These are phyloP conservation scores for Menidia menidia DNA, from an alignment of 2,797 vertebrate genomes.

Conservation along the genomic window DNA sequence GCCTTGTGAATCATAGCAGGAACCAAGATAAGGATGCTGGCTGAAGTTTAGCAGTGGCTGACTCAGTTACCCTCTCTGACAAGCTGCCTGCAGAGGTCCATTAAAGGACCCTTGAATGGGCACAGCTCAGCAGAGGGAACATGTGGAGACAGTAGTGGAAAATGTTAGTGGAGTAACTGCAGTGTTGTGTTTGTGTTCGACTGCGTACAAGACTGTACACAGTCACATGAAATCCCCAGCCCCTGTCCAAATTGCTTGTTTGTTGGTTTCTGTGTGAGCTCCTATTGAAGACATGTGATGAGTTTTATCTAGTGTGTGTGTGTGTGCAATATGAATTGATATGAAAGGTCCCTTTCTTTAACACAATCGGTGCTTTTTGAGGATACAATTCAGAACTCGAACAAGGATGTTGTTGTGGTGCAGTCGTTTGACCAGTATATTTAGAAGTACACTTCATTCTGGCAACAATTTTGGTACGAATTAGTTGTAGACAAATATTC, in stretches of 20 bases:
- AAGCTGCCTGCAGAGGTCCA: slow-evolving; percentile 57
- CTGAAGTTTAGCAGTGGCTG: slow-evolving; percentile 51
- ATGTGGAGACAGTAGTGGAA: slow-evolving; percentile 47
- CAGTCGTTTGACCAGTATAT: slow-evolving; percentile 10
- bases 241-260: slow-evolving; percentile 43
- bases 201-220: slow-evolving; percentile 8
- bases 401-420: slow-evolving; percentile 46
- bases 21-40: slow-evolving; percentile 29
- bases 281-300: slow-evolving; percentile 54
- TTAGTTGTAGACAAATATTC: slow-evolving; percentile 10
- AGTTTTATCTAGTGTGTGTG: slow-evolving; percentile 34
- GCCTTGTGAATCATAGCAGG: slow-evolving; percentile 51
- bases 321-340: slow-evolving; percentile 30
- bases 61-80: slow-evolving; percentile 58
- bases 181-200: slow-evolving; percentile 28
- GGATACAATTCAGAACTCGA: slow-evolving; percentile 19
- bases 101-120: slow-evolving; percentile 61
- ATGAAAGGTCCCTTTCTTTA: slow-evolving; percentile 47
- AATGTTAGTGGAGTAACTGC: slow-evolving; percentile 34
- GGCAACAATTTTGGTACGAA: background rate
- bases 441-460: slow-evolving; percentile 7
- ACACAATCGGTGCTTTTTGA: slow-evolving; percentile 27
- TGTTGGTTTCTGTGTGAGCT: slow-evolving; percentile 28
- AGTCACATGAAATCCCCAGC: slow-evolving; percentile 53
- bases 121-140: slow-evolving; percentile 48